Conservation (phyloP, 2,113 vertebrate species). For the Megaptera novaeangliae region DNA sequence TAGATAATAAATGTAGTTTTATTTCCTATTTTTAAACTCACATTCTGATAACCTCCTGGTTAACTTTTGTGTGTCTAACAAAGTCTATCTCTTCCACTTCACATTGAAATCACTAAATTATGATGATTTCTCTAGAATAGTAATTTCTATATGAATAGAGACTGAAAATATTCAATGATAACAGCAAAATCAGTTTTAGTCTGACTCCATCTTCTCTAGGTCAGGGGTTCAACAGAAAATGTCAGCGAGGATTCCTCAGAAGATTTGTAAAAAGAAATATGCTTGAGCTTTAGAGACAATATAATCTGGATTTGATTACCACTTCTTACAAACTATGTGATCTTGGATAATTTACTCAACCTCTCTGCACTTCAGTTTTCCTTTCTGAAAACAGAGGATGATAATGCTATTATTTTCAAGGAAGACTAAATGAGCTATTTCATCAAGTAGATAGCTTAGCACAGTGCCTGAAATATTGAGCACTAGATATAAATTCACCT, state of each 20-base stretch:
- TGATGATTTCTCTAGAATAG: background rate
- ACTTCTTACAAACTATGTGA: background rate
- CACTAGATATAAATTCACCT: background rate
- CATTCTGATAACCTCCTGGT: slow-evolving; percentile 51
- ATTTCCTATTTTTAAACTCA: slow-evolving; percentile 44
- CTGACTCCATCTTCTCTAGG: background rate
- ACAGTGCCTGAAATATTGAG: slow-evolving; percentile 16
- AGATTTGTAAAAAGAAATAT: background rate
- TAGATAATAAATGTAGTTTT: slow-evolving; percentile 53
- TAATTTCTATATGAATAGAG: slow-evolving; percentile 37
- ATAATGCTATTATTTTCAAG: background rate
- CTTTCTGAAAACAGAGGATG: background rate
- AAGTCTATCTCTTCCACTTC: slow-evolving; percentile 26
- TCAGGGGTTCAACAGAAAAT: slow-evolving; percentile 18
- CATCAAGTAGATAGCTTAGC: background rate
- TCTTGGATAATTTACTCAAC: background rate
- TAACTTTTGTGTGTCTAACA: slow-evolving; percentile 49
- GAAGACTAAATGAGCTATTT: background rate
- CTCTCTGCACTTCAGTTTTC: background rate
- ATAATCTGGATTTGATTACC: background rate
- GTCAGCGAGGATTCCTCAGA: background rate
- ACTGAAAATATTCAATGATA: slow-evolving; percentile 28
- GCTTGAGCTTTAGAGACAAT: background rate
- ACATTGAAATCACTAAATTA: slow-evolving; percentile 39
- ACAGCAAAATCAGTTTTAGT: slow-evolving; percentile 42